Conservation (phyloP, 2,113 vertebrate genomes). For the Himantopus leucocephalus region DNA sequence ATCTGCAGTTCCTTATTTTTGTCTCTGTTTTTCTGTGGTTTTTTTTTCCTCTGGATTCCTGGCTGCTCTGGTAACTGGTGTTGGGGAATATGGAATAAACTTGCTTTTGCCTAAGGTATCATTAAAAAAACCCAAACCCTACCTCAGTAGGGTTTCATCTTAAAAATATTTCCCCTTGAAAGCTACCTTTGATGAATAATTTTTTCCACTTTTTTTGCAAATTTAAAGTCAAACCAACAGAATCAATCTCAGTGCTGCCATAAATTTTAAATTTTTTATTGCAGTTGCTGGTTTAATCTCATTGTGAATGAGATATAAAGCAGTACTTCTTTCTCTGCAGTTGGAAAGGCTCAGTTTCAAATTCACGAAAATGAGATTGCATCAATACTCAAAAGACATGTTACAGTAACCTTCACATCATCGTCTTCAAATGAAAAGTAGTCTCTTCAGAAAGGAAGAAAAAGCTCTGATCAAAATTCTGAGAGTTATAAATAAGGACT, state of each 20-base stretch:
- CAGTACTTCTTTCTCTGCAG: neutral
- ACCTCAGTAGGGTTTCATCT: neutral
- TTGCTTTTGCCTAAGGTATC: neutral
- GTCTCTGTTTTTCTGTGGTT: neutral
- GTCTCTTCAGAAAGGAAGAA: neutral
- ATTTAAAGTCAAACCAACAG: neutral
- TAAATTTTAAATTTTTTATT: neutral
- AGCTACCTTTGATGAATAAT: neutral
- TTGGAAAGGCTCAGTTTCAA: neutral
- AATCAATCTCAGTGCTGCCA: neutral
- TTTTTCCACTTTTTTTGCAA: neutral
- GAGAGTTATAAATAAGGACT: neutral
- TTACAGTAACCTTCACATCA: neutral
- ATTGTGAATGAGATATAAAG: neutral
- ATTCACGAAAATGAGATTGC: neutral
- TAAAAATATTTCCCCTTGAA: slow-evolving; percentile 1
- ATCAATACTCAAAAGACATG: neutral
- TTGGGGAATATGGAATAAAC: neutral
- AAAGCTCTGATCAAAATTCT: neutral
- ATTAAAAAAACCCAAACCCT: neutral
- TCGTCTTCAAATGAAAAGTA: neutral
- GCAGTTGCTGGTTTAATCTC: neutral
- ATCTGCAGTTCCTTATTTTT: neutral
- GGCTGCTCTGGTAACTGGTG: neutral
- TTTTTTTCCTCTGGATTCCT: neutral